Conservation (phyloP, 2,113 vertebrate species). For the Pipa parva region DNA sequence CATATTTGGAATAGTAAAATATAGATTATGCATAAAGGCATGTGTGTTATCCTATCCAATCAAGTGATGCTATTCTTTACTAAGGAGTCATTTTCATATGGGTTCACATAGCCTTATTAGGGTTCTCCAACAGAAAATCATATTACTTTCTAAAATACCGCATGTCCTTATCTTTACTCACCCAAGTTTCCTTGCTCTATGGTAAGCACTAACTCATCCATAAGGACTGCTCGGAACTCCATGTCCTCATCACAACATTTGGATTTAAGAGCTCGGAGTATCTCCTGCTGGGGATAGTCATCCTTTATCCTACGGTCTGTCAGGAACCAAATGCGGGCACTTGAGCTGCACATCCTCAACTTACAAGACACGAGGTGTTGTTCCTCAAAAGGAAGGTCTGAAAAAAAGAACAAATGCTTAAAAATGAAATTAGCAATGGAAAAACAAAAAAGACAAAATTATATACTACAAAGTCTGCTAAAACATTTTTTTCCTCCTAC, state of each 20-base stretch:
- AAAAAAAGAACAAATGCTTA: background rate
- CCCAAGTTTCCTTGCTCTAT: constrained; percentile 72
- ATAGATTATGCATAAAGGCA: too few relatives aligned
- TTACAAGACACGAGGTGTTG: constrained; percentile 18
- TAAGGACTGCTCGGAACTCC: constrained; percentile 68
- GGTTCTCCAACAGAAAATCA: too few relatives aligned
- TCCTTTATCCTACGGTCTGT: constrained; percentile 75
- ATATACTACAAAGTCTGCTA: too few relatives aligned
- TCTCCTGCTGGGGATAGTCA: constrained; percentile 76
- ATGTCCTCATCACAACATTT: constrained; percentile 75
- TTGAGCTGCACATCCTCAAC: constrained; percentile 73
- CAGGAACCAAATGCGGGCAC: constrained; percentile 72
- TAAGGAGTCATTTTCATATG: too few relatives aligned
- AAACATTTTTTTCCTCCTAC: too few relatives aligned
- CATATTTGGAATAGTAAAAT: too few relatives aligned
- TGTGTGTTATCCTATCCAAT: too few relatives aligned
- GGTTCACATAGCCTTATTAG: too few relatives aligned
- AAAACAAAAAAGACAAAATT: background rate
- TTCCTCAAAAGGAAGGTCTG: background rate
- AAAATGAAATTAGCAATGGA: background rate
- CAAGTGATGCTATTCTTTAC: too few relatives aligned
- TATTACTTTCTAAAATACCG: too few relatives aligned
- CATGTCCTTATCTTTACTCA: constrained; percentile 50
- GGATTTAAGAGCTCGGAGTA: constrained; percentile 67
- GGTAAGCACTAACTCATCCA: constrained; percentile 74